phyloP scores from a whole-genome alignment of 1,140 invertebrate genomes.

The Caerostris extrusa region DNA sequence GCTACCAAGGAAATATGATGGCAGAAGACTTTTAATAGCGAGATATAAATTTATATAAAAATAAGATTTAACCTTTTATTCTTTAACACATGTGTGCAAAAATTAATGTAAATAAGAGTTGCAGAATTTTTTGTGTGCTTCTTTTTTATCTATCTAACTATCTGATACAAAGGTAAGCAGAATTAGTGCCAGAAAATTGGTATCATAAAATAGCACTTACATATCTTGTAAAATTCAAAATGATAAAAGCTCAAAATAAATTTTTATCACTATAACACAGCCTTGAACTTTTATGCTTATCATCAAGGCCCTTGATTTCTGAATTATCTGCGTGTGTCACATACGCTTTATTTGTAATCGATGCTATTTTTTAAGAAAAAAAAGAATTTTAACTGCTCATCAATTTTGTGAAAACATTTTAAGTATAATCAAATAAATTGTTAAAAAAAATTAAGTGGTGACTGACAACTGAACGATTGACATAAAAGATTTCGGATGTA shows the following conservation, averaged over 20 bases:
- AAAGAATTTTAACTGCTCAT: no score
- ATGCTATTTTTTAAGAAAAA: no score
- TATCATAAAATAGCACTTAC: neutral
- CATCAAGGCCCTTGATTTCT: neutral
- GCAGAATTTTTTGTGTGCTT: no score
- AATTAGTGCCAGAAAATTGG: neutral
- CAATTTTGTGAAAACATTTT: no score
- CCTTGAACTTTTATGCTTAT: constrained; percentile 11
- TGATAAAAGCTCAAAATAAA: constrained; percentile 28
- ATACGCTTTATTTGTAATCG: no score
- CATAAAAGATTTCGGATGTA: no score
- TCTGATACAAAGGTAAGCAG: neutral
- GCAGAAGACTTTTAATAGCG: neutral
- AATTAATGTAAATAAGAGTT: neutral
- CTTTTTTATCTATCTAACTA: neutral
- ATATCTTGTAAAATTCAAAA: neutral
- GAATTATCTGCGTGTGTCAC: neutral
- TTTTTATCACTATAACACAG: neutral
- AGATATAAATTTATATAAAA: neutral
- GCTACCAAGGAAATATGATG: no score
- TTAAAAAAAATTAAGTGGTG: no score
- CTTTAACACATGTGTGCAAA: neutral
- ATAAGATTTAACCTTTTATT: no score
- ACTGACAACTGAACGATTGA: no score
- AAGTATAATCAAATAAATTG: no score